These are phyloP conservation scores for Apodemus speciosus DNA, from an alignment of 2,113 vertebrate genomes.

Conservation along the genomic window DNA sequence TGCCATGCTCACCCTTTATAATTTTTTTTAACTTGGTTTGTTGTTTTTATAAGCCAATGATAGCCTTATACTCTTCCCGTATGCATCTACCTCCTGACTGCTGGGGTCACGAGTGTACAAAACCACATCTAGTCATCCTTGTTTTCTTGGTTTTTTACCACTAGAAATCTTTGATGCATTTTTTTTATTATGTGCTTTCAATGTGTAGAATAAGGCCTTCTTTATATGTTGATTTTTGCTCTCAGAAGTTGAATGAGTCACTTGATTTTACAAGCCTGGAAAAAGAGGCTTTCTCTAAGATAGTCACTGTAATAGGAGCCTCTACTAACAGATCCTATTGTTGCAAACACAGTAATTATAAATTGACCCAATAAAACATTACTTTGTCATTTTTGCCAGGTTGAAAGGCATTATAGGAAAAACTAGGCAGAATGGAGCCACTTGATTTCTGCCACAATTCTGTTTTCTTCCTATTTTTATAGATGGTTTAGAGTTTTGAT, in stretches of 20 bases:
- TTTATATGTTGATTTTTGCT: constrained; percentile 61
- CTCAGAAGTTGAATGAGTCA: constrained; percentile 60
- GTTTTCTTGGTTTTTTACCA: neutral
- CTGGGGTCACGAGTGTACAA: neutral
- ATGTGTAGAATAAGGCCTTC: constrained; percentile 18
- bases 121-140: neutral
- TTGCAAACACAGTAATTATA: constrained; percentile 53
- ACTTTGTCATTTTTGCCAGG: constrained; percentile 52
- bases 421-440: neutral
- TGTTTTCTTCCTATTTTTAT: constrained; percentile 33
- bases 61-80: neutral
- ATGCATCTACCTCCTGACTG: neutral
- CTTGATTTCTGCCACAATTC: neutral
- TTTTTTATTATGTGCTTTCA: constrained; percentile 59
- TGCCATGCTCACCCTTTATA: neutral
- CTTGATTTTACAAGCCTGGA: constrained; percentile 60
- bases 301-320: constrained; percentile 34
- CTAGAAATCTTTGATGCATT: constrained; percentile 3
- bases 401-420: constrained; percentile 61
- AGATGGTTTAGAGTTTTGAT: constrained; percentile 52
- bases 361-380: constrained; percentile 54
- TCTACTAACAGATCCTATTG: constrained; percentile 54
- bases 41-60: neutral
- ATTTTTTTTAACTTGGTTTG: neutral
- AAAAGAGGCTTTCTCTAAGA: constrained; percentile 22